Conservation (phyloP, 1,140 invertebrate genomes). For the Zeugodacus cucurbitae region DNA sequence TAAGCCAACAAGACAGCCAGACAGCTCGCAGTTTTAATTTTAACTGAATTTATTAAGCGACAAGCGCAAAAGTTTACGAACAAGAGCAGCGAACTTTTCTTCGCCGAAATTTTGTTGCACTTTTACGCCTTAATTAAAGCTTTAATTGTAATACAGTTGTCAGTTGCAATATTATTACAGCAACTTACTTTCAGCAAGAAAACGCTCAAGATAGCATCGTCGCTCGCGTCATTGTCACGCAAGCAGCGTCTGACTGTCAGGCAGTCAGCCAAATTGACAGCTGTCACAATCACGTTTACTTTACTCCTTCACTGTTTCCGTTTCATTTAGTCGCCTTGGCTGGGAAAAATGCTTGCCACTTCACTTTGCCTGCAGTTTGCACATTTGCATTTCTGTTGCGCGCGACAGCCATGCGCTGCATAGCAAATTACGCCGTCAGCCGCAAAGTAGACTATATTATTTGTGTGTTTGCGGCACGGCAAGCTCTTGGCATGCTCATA, state of each 20-base stretch:
- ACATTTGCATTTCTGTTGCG: background rate
- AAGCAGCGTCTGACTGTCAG: too few relatives aligned
- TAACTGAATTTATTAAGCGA: background rate
- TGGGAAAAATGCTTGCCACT: background rate
- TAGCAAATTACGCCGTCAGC: background rate
- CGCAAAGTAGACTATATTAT: background rate
- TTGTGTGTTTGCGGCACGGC: background rate
- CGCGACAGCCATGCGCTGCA: background rate
- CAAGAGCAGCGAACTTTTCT: background rate
- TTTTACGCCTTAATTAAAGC: background rate
- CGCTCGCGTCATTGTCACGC: too few relatives aligned
- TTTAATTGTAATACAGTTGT: background rate
- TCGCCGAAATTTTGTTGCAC: background rate
- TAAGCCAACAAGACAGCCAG: background rate
- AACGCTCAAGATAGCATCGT: too few relatives aligned
- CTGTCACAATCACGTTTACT: background rate
- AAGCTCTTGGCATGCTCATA: too few relatives aligned
- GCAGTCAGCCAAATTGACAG: background rate
- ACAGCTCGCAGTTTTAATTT: background rate
- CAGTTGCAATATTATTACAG: background rate
- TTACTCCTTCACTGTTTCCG: background rate
- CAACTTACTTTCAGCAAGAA: background rate
- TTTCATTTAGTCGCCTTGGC: background rate
- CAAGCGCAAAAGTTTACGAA: background rate
- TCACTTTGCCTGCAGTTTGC: background rate